phyloP scores from a whole-genome alignment of 1,140 invertebrate genomes.

The Ips typographus region DNA sequence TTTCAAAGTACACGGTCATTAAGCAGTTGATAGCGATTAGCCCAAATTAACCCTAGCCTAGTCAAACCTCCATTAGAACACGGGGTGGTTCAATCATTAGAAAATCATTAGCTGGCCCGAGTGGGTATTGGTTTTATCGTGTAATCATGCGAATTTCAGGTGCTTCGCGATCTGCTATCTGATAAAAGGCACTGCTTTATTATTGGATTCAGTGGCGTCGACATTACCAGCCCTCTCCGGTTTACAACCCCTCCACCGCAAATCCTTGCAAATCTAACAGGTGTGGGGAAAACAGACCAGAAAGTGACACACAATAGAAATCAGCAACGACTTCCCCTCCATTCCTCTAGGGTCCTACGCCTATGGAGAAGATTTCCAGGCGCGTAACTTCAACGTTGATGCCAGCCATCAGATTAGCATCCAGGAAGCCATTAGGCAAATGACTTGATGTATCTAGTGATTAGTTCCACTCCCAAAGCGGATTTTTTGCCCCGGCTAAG shows the following conservation, averaged over 20 bases:
- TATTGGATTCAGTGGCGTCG: background rate
- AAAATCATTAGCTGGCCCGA: slow-evolving; percentile 11
- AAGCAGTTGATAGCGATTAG: slow-evolving; percentile 1
- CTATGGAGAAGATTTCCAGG: slow-evolving; percentile 17
- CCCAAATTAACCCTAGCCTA: slow-evolving; percentile 13
- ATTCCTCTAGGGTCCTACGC: background rate
- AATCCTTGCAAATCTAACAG: too few species aligned
- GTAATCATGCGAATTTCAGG: slow-evolving; percentile 23
- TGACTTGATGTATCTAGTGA: slow-evolving; percentile 51
- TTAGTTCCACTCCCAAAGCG: slow-evolving; percentile 42
- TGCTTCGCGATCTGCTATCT: slow-evolving; percentile 12
- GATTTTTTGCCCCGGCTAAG: slow-evolving; percentile 29
- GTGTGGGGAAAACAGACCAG: too few species aligned
- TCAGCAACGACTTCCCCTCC: too few species aligned
- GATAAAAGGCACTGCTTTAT: slow-evolving; percentile 19
- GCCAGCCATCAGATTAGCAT: slow-evolving; percentile 47
- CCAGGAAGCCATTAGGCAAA: slow-evolving; percentile 52
- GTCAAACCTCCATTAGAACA: background rate
- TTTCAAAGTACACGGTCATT: background rate
- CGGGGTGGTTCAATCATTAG: slow-evolving; percentile 6
- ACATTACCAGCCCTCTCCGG: too few species aligned
- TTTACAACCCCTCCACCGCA: too few species aligned
- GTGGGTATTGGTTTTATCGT: slow-evolving; percentile 15
- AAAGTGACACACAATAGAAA: too few species aligned
- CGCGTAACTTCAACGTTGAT: slow-evolving; percentile 37